Evolutionary conservation across 2,113 vertebrate species (phyloP), one percentile per base, ranked within the genome.

Genomic region (Ascaphus truei): DNA sequence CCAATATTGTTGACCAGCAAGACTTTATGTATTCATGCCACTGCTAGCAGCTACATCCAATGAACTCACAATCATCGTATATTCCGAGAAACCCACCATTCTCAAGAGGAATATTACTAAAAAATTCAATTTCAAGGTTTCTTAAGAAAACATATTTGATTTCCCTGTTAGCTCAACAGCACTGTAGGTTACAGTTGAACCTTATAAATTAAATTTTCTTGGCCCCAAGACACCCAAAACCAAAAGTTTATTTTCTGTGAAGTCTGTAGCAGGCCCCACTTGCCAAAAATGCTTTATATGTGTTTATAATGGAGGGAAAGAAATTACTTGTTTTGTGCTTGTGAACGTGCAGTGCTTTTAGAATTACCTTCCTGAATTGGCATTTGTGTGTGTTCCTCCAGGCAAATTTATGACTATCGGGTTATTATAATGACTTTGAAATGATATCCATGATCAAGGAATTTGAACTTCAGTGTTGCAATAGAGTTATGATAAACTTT

Each of bases 241-340:
- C 43, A 71, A 71, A 61, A 9, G 12, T 71, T 47, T 58, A 51
- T 16, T 71, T 71, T 71, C 57, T 71, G 67, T 71, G 56, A 71
- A 52, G 56, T 71, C 56, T 41, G 22, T 61, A 61, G 43, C 56
- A 52, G 33, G 45, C 7, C 33, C 7, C 5, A 22, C 25, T 61
- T 71, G 67, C 67, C 67, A 71, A 71, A 71, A 71, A 71, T 71
- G 67, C 67, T 71, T 71, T 69, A 60, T 41, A 41, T 41, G 16
- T 60, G 45, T 69, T 69, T 61, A 52, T 61, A 61, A 71, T 71
- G 36, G 57, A 71, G 12, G 41, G 7, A 23, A 69, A 69, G 25
- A 62, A 62, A 69, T 37, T 34, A 37, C 31, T 69, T 59, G 39
- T 57, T 68, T 68, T 68, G 29, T 57, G 39, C 64, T 57, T 41